Evolutionary conservation across 1,140 invertebrate genomes (phyloP), one percentile per base, ranked within the genome.

Genomic region (Xylocopa sonorina): DNA sequence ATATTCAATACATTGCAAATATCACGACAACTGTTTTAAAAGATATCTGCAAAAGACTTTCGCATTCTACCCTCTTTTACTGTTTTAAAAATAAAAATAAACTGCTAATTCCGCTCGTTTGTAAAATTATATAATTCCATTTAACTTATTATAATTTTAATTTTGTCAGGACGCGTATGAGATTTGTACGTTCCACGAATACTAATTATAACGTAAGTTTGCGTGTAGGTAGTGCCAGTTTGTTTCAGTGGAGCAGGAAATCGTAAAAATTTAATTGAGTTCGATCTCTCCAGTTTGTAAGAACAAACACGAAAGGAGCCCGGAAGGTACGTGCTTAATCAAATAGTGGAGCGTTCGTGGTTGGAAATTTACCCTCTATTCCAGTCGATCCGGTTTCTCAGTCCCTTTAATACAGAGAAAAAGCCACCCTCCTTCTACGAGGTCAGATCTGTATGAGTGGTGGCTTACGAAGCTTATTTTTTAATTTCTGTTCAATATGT

Each of bases 391-490:
- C 43, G 46, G 38, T 77, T 81, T 81, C 72, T 71, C 75, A 79
- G 43, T 14, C 68, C 63, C n/a, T 27, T 46, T 46, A 46, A 63
- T 69, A 51, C 24, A 62, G 48, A 32, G 38, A 74, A 46, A 57
- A 57, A 60, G 51, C 50, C 38, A 79, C 72, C 51, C 71, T 55
- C 51, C 12, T 60, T 71, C 51, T 50, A 78, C n/a, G 48, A 58
- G 63, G 55, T 73, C 76, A 74, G 68, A 71, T 57, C 64, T 71
- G 62, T 69, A 58, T 27, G 73, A 75, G 43, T 68, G 78, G 32
- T n/a, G 43, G 76, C 68, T 85, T 76, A 84, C 14, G 63, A 80
- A 88, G 79, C 82, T 88, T 88, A 88, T 86, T 88, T 88, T 88
- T 81, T 86, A 84, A 86, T 88, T 84, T 84, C 74, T 69, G 24